Base-by-base conservation (phyloP, 1,140 invertebrate genomes). In the Hypsibius dujardini region DNA sequence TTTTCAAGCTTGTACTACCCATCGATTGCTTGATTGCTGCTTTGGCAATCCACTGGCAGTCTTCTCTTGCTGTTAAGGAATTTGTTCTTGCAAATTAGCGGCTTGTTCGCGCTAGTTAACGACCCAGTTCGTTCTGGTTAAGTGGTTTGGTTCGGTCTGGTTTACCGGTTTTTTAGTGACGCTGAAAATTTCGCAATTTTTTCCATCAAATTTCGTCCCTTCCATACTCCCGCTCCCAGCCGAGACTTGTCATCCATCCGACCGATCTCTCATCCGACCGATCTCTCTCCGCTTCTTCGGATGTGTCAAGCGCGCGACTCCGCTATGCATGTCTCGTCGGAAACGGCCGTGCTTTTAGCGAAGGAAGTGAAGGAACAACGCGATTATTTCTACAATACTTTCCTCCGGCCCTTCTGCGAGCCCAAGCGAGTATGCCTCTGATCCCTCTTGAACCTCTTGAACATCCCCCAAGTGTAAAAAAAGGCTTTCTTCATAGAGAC, bases 301-400 rank as follows among this genome's bases (percentile, higher is more conserved):
- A 56, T 7, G 7, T 7, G n/a, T 56, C n/a, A 7, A 56, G 50
- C 50, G n/a, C 7, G n/a, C 7, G 40, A 67, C n/a, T n/a, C n/a
- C n/a, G n/a, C n/a, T n/a, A 67, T 67, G 62, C 62, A 67, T 40
- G 7, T 67, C 7, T 7, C 62, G 7, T 14, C 62, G 7, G 7
- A 67, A 42, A 67, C 62, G 3, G 62, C 62, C 62, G 7, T 67
- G 3, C 62, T 67, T 42, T 7, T 67, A 3, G 62, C 62, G 40
- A 67, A 42, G 42, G 62, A 67, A 67, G 62, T 67, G 3, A 7
- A 67, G 62, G 62, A 67, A 42, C 62, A 67, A 3, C 62, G 62
- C 7, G 62, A 67, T 42, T 67, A 67, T 67, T 67, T 67, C 40
- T 67, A 67, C 62, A 67, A 67, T 40, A 67, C 62, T 42, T 42